Evolutionary conservation across 2,888 invertebrate genomes (phyloP).

Genomic region (Dryobotodes eremita): DNA sequence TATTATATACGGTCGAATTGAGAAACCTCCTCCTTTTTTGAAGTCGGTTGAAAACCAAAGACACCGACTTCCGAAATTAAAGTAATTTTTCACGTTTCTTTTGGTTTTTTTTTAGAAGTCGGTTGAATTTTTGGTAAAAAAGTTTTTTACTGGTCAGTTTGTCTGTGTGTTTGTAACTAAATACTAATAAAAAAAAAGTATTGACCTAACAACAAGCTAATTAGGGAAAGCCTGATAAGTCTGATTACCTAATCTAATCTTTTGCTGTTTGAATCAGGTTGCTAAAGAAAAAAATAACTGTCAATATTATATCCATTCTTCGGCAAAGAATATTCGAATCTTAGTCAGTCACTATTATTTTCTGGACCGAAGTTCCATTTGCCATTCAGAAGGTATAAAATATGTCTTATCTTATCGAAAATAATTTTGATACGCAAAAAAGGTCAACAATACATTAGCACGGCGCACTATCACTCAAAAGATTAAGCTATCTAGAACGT

Average conservation of each 20-base stretch:
- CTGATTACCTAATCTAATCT: neutral
- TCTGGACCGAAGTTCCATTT: neutral
- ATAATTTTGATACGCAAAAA: neutral
- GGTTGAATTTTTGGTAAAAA: too few species aligned
- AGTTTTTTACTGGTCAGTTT: slow-evolving; percentile 1
- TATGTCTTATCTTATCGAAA: neutral
- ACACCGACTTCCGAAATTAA: too few species aligned
- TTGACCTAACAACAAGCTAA: neutral
- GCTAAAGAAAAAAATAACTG: too few species aligned
- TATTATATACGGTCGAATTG: too few species aligned
- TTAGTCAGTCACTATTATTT: neutral
- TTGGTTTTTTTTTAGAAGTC: too few species aligned
- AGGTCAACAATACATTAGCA: neutral
- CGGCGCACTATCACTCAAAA: neutral
- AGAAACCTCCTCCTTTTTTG: too few species aligned
- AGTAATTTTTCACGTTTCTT: too few species aligned
- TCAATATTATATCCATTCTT: neutral
- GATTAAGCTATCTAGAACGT: slow-evolving; percentile 21
- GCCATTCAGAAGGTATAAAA: neutral
- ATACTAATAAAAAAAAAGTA: neutral
- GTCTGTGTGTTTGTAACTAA: neutral
- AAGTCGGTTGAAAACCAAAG: too few species aligned
- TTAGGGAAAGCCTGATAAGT: neutral
- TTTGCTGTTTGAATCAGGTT: neutral
- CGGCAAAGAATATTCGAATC: neutral